Evolutionary conservation across 2,888 invertebrate genomes (phyloP).

Genomic region (Girardia tigrina): DNA sequence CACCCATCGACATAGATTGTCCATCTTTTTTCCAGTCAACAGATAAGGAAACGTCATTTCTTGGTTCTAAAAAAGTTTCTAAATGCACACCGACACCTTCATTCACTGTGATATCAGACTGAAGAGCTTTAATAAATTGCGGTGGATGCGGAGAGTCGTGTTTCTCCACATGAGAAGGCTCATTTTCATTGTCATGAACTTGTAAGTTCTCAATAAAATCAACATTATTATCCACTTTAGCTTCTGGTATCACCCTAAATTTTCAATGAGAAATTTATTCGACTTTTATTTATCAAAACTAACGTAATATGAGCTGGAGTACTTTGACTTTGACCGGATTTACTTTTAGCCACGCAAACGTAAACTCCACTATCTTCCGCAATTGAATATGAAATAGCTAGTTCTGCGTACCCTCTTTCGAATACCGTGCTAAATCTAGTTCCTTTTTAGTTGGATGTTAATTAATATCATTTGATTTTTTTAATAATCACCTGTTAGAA

Average conservation of each 20-base stretch:
- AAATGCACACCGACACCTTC: not conserved
- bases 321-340: slow-evolving; percentile 80
- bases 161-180: not conserved
- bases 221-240: not conserved
- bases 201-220: slow-evolving; percentile 4
- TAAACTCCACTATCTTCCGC: slow-evolving; percentile 93
- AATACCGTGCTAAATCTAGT: slow-evolving; percentile 88
- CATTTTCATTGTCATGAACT: not conserved
- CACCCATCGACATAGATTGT: not conserved
- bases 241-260: not conserved
- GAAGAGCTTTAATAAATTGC: not conserved
- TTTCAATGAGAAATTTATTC: not conserved
- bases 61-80: not conserved
- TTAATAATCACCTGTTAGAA: slow-evolving; percentile 63
- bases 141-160: not conserved
- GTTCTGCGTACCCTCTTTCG: slow-evolving; percentile 88
- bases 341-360: slow-evolving; percentile 82
- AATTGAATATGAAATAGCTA: slow-evolving; percentile 85
- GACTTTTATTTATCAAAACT: slow-evolving; percentile 52
- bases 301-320: slow-evolving; percentile 65
- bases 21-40: not conserved
- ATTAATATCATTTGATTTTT: not conserved
- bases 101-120: slow-evolving; percentile 10
- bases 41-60: not conserved
- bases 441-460: slow-evolving; percentile 52